Evolutionary conservation across 2,113 vertebrate genomes (phyloP).

Genomic region (Circaetus cinerascens): DNA sequence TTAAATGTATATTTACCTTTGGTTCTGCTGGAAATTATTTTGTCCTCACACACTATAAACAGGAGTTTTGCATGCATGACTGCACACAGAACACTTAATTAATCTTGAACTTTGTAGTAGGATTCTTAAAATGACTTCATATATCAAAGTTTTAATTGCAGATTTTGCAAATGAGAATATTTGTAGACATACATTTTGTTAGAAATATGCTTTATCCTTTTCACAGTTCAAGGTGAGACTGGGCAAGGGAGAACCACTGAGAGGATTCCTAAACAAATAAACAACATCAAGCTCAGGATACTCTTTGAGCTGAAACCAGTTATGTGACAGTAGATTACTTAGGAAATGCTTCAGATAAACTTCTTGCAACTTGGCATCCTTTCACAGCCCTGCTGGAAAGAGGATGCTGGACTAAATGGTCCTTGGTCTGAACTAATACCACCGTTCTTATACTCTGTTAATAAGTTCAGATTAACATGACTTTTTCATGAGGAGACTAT

Average conservation of each 20-base stretch:
- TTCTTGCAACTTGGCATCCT: background rate
- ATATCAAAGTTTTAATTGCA: background rate
- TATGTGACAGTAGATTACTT: background rate
- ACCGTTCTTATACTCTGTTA: background rate
- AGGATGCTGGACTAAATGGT: background rate
- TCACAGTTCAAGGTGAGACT: background rate
- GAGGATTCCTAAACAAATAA: background rate
- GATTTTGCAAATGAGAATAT: background rate
- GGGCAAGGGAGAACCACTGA: background rate
- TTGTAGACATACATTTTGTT: background rate
- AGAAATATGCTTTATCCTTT: background rate
- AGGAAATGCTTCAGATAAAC: background rate
- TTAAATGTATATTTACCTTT: background rate
- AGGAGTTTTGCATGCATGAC: background rate
- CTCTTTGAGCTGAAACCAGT: fast-evolving
- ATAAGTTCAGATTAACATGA: background rate
- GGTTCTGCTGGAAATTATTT: background rate
- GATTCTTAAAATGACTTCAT: background rate
- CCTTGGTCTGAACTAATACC: background rate
- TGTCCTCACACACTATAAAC: background rate
- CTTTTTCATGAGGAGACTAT: background rate
- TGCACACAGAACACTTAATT: background rate
- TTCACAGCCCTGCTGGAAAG: background rate
- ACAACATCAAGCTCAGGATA: background rate
- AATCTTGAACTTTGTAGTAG: background rate